Evolutionary conservation across 2,888 invertebrate species (phyloP).

Genomic region (Anaspis maculata): DNA sequence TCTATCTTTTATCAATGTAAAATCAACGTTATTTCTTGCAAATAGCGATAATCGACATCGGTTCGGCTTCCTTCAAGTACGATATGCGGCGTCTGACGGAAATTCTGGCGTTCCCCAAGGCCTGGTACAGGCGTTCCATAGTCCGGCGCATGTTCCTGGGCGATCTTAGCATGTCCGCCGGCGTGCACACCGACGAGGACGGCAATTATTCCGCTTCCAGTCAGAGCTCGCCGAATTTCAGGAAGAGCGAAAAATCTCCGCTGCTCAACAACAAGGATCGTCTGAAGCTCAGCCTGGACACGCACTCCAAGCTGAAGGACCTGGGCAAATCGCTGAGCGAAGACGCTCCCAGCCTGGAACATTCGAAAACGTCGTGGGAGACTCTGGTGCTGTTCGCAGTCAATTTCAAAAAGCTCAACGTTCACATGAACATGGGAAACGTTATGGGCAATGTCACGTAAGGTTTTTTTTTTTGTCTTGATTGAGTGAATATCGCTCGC

Average conservation of each 20-base stretch:
- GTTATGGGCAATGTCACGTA: conserved; percentile 94
- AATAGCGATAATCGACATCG: conserved; percentile 88
- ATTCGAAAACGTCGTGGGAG: conserved; percentile 65
- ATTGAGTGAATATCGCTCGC: too few relatives aligned
- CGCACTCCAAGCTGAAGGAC: conserved; percentile 45
- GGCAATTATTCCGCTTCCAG: conserved; percentile 1
- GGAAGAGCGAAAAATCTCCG: conserved; percentile 30
- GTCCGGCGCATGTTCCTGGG: conserved; percentile 89
- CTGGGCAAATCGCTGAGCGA: conserved; percentile 49
- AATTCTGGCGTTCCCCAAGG: conserved; percentile 95
- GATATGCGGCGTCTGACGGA: conserved; percentile 96
- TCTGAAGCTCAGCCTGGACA: conserved; percentile 49
- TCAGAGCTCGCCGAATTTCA: conserved; percentile 20
- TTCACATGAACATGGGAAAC: conserved; percentile 99
- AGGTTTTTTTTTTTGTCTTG: too few relatives aligned
- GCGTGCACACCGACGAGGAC: conserved; percentile 36
- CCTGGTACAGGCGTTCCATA: conserved; percentile 94
- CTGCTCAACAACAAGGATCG: conserved; percentile 47
- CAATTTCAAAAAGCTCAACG: conserved; percentile 91
- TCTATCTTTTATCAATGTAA: too few relatives aligned
- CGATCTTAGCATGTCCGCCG: conserved; percentile 63
- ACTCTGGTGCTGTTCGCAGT: conserved; percentile 92
- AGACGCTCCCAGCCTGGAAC: conserved; percentile 49
- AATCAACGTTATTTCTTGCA: too few relatives aligned
- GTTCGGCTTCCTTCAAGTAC: conserved; percentile 94